Evolutionary conservation across 2,888 invertebrate species (phyloP).

Genomic region (Pilophorus perplexus): DNA sequence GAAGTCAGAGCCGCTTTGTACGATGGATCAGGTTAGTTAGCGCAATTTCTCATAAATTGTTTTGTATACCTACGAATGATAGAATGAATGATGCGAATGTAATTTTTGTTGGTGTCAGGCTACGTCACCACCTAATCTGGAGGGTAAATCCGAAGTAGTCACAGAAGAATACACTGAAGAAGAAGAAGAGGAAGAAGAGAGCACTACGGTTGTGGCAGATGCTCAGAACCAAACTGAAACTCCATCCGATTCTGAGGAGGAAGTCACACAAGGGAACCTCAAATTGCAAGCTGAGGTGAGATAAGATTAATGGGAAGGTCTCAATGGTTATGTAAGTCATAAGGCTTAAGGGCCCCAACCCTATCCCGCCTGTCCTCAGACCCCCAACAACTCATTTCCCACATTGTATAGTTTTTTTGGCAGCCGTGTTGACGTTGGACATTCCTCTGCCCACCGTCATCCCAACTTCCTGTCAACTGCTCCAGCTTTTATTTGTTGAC

Average conservation of each 20-base stretch:
- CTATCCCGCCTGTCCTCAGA: no score
- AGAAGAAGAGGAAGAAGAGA: conserved; percentile 36
- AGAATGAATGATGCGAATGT: neutral
- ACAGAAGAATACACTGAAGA: conserved; percentile 40
- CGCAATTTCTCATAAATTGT: neutral
- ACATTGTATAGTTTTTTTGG: no score
- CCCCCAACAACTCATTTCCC: no score
- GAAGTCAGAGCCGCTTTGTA: conserved; percentile 35
- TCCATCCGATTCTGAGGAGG: conserved; percentile 63
- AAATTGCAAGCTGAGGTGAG: conserved; percentile 46
- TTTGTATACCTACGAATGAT: neutral
- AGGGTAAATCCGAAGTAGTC: conserved; percentile 26
- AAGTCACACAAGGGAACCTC: conserved; percentile 53
- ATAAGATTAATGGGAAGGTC: no score
- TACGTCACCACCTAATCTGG: conserved; percentile 23
- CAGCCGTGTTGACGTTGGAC: no score
- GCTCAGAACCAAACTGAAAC: conserved; percentile 82
- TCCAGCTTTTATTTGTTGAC: no score
- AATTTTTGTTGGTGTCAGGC: conserved; percentile 14
- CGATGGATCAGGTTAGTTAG: conserved; percentile 23
- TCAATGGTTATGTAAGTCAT: no score
- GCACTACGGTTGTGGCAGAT: conserved; percentile 67
- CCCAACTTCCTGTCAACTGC: no score
- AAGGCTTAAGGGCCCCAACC: no score
- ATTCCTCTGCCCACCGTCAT: no score